These are phyloP conservation scores for Hepsetus odoe DNA, from an alignment of 2,113 vertebrate genomes.

Conservation along the genomic window DNA sequence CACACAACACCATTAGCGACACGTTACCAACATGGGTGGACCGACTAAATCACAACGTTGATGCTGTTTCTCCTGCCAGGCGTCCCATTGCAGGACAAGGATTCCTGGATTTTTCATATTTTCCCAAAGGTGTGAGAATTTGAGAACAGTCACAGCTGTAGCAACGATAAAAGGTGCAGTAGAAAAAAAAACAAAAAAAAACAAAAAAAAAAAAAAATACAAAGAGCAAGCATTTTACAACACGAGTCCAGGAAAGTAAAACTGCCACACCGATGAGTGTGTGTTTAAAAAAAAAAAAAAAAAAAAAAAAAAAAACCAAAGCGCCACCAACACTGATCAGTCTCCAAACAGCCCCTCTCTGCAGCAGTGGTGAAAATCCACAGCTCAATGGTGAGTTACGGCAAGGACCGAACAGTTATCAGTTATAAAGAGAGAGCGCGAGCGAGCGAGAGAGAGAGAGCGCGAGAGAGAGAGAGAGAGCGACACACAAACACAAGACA, in stretches of 20 bases:
- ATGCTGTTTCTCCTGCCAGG: neutral
- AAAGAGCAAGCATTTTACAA: slow-evolving; percentile 18
- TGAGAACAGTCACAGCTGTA: slow-evolving; percentile 14
- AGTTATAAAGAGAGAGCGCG: neutral
- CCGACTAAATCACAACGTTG: no score
- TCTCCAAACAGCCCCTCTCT: neutral
- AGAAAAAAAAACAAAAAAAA: slow-evolving; percentile 25
- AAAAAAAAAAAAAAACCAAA: no score
- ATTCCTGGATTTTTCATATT: neutral
- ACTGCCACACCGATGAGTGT: neutral
- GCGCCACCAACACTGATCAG: neutral
- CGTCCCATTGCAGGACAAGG: neutral
- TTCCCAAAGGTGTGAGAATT: neutral
- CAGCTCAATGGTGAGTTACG: neutral
- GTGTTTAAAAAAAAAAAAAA: neutral
- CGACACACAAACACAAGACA: neutral
- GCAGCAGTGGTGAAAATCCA: neutral
- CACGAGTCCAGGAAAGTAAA: slow-evolving; percentile 23
- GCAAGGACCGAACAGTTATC: neutral
- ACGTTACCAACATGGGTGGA: neutral
- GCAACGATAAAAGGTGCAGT: slow-evolving; percentile 17
- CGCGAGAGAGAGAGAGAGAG: neutral
- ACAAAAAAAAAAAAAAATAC: no score
- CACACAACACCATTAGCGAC: no score
- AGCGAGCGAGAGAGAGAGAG: neutral